Percentiles rank a stretch among this genome's conserved stretches.
phyloP scores from a whole-genome alignment of 2,888 invertebrate genomes.

The Anoplius nigerrimus region DNA sequence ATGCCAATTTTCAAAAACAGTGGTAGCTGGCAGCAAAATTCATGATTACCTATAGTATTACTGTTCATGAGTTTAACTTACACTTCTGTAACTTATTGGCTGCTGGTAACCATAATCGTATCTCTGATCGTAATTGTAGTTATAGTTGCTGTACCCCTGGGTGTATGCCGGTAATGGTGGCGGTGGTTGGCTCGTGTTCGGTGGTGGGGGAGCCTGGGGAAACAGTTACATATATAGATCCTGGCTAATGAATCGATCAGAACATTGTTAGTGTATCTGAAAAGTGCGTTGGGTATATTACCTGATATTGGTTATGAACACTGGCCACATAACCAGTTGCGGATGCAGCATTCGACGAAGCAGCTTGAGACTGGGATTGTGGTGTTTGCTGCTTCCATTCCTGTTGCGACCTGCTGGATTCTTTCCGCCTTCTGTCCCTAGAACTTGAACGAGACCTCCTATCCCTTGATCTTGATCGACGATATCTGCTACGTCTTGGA shows the following conservation, averaged over 20 bases:
- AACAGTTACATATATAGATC: background rate
- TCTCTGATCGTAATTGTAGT: constrained; percentile 67
- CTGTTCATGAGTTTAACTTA: constrained; percentile 57
- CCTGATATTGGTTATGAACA: constrained; percentile 71
- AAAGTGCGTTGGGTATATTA: constrained; percentile 42
- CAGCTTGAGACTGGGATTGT: constrained; percentile 48
- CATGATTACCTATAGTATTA: no score
- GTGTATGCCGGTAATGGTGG: constrained; percentile 67
- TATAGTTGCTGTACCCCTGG: constrained; percentile 70
- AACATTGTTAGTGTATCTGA: background rate
- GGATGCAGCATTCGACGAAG: constrained; percentile 53
- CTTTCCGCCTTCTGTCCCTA: constrained; percentile 68
- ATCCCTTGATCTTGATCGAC: constrained; percentile 68
- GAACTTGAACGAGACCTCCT: constrained; percentile 67
- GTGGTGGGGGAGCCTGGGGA: constrained; percentile 65
- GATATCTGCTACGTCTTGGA: constrained; percentile 68
- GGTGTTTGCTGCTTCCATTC: constrained; percentile 66
- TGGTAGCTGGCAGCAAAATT: no score
- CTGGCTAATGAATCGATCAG: background rate
- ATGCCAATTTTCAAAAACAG: no score
- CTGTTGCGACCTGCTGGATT: constrained; percentile 56
- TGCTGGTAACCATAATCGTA: constrained; percentile 71
- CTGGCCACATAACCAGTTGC: constrained; percentile 59
- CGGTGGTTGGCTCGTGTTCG: constrained; percentile 70
- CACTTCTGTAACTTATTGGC: constrained; percentile 67